Evolutionary conservation across 2,888 invertebrate species (phyloP).

Genomic region (Papilio elwesi): DNA sequence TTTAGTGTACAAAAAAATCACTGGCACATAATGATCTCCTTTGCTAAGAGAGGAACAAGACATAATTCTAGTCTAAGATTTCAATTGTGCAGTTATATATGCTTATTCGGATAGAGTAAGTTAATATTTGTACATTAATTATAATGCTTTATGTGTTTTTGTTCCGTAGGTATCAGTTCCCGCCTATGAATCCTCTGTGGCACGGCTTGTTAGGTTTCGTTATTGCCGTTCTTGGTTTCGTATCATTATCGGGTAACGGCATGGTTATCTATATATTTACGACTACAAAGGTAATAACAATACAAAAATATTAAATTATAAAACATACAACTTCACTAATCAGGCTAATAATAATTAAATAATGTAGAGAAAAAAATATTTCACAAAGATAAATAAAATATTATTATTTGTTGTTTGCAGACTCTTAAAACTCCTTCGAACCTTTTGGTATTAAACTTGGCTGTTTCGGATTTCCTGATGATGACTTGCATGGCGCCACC

Average conservation of each 20-base stretch:
- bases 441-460: constrained; percentile 93
- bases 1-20: too few relatives aligned
- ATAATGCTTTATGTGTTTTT: not conserved
- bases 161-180: constrained; percentile 90
- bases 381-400: not conserved
- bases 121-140: too few relatives aligned
- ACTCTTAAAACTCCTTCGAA: constrained; percentile 93
- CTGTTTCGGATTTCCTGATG: constrained; percentile 94
- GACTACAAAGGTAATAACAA: constrained; percentile 84
- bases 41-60: too few relatives aligned
- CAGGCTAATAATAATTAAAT: too few relatives aligned
- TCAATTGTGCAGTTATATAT: too few relatives aligned
- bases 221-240: constrained; percentile 89
- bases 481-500: constrained; percentile 92
- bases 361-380: not conserved
- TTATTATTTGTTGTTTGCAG: constrained; percentile 52
- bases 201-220: constrained; percentile 91
- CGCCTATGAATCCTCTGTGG: constrained; percentile 95
- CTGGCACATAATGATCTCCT: too few relatives aligned
- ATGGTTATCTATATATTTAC: constrained; percentile 90
- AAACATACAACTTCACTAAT: too few relatives aligned
- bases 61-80: too few relatives aligned
- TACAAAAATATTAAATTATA: too few relatives aligned
- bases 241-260: constrained; percentile 89
- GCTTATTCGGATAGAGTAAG: too few relatives aligned